Base-by-base conservation (phyloP, 2,888 invertebrate genomes). In the Druceiella hillmani region DNA sequence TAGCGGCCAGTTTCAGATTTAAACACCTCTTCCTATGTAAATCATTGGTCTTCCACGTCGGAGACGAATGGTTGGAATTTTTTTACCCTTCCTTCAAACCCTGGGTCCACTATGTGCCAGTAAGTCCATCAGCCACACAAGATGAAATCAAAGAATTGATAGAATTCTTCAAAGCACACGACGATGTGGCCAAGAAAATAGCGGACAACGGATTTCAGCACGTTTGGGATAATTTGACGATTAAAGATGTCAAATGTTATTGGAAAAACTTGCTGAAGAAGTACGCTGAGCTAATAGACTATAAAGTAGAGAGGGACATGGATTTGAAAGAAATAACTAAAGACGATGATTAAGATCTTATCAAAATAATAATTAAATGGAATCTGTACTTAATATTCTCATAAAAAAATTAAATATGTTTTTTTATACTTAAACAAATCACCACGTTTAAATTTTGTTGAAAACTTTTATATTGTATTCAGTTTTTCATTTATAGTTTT, bases 1-100 rank as follows among this genome's bases (percentile, higher is more conserved):
- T 98, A 0, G 95, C 97, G 2, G 97, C 97, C 6, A 95, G 94
- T 61, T 98, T 98, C 57, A 78, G 97, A n/a, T 81, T 94, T 36
- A 95, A 95, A 59, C 95, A 97, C 66, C 74, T 98, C 26, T 91
- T 97, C 54, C 67, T 97, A 1, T 98, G 97, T 58, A 82, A 84
- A 51, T 94, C 94, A 0, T 62, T 95, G 24, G 89, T 98, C 1
- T 90, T 95, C 55, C 95, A 97, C 60, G 92, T 95, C 2, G 95
- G 94, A 0, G 75, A 87, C 50, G 88, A 93, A 46, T 97, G 95
- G 95, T 67, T 80, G 24, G 97, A 98, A 67, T 98, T 97, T 62
- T 98, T 92, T 62, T 98, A 98, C 58, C 76, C 82, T 3, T 78
- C 83, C 6, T 63, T 98, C 54, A 87, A 86, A 59, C 94, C 95